Percentiles rank a stretch among this genome's conserved stretches.
These are phyloP conservation scores for Periophthalmodon schlosseri DNA, from an alignment of 2,113 vertebrate species.

Conservation along the genomic window DNA sequence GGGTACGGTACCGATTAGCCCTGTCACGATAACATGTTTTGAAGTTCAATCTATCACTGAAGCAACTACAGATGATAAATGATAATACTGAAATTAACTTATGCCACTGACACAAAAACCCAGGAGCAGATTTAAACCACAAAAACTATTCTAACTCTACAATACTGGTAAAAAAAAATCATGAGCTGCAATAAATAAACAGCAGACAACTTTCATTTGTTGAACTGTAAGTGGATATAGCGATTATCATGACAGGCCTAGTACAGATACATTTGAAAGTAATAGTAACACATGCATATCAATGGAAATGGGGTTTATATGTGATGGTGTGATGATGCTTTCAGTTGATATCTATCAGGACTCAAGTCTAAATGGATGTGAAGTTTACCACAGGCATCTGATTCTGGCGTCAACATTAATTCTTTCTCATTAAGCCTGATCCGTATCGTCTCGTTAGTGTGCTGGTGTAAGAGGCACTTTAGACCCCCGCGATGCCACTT, in stretches of 20 bases:
- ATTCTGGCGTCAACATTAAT: neutral
- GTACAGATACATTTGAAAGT: neutral
- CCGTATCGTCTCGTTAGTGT: neutral
- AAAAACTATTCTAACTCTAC: too few relatives aligned
- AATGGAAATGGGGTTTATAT: neutral
- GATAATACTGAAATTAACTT: too few relatives aligned
- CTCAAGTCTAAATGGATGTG: neutral
- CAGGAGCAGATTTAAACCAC: too few relatives aligned
- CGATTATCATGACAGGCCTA: too few relatives aligned
- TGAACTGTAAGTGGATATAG: too few relatives aligned
- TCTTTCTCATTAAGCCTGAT: neutral
- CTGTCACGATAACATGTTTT: too few relatives aligned
- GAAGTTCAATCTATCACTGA: too few relatives aligned
- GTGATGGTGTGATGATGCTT: neutral
- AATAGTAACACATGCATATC: neutral
- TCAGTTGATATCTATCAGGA: neutral
- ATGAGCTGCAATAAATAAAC: too few relatives aligned
- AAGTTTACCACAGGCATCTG: neutral
- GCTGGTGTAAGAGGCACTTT: neutral
- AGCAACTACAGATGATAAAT: too few relatives aligned
- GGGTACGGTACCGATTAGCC: neutral
- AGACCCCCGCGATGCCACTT: slow-evolving; percentile 61
- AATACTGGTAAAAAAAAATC: too few relatives aligned
- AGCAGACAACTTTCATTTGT: too few relatives aligned
- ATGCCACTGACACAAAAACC: too few relatives aligned